Base-by-base conservation (phyloP, 2,797 vertebrate species). In the Tokudaia muenninki region DNA sequence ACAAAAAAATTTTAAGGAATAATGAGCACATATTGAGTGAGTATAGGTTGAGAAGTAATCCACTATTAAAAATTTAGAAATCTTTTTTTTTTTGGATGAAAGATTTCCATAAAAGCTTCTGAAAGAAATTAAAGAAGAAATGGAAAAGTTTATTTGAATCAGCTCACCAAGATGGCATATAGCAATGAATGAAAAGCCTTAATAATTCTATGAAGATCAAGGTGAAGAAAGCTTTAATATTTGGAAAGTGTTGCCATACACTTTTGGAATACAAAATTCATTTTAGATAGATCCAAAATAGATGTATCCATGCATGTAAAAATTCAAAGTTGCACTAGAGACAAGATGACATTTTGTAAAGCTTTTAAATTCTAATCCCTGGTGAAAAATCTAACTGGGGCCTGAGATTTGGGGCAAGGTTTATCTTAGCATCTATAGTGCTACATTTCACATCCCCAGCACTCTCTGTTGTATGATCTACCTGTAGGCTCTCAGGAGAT, bases 61-160 rank as follows among this genome's bases (percentile, higher is more conserved):
- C 94, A 7, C 5, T 61, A 37, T 86, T 96, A 92, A 94, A 94
- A 95, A 29, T 88, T 65, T 86, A 90, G 59, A 88, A 74, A 34
- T 21, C 41, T 91, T 91, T 91, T 31, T 47, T 67, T 31, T 31
- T 70, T 72, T 26, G 1, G 7, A 24, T 55, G 8, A 82, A 77
- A 84, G 22, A 52, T 70, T 94, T 94, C 65, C 19, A 50, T 17
- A 84, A 95, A 94, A 92, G 3, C 50, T 93, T 96, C 67, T 93
- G 67, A 88, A 93, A 87, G 47, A 80, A 94, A 97, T 83, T 81
- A 94, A 96, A 96, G 16, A 61, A 17, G 34, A 96, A 95, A 93
- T 95, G 31, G 13, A 80, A 96, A 93, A 82, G 21, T 91, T 96
- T 92, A 90, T 97, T 96, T 97, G 94, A 94, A 96, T 96, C 86